phyloP scores from a whole-genome alignment of 1,140 invertebrate genomes.

The Psix sp. region DNA sequence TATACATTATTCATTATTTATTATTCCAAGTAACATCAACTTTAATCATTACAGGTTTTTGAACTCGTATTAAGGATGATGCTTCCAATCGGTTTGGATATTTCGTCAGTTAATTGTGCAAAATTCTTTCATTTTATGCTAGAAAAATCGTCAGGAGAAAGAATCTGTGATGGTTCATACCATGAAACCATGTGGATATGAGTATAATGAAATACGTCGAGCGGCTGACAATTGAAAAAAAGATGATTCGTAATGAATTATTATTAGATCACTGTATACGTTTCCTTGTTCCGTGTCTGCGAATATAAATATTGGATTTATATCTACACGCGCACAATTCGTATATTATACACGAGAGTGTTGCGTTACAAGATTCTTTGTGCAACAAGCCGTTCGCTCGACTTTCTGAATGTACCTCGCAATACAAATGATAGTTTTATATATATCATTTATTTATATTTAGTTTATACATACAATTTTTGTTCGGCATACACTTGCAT shows the following conservation, averaged over 20 bases:
- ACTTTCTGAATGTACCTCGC: conserved; percentile 45
- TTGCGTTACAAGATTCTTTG: conserved; percentile 57
- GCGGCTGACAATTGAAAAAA: conserved; percentile 24
- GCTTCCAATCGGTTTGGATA: conserved; percentile 26
- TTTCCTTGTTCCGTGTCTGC: conserved; percentile 25
- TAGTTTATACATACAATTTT: conserved; percentile 41
- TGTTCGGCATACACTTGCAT: conserved; percentile 35
- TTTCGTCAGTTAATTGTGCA: conserved; percentile 67
- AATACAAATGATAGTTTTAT: conserved; percentile 50
- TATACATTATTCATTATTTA: conserved; percentile 61
- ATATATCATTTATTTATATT: conserved; percentile 45
- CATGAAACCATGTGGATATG: conserved; percentile 27
- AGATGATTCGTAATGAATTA: conserved; percentile 27
- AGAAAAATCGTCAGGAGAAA: conserved; percentile 47
- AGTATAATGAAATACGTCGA: conserved; percentile 33
- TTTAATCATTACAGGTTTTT: conserved; percentile 72
- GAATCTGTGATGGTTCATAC: conserved; percentile 26
- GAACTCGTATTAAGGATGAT: conserved; percentile 67
- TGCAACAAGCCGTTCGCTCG: conserved; percentile 52
- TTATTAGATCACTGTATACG: conserved; percentile 51
- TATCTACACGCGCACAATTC: conserved; percentile 20
- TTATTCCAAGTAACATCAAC: conserved; percentile 76
- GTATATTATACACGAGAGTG: conserved; percentile 31
- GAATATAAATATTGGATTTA: conserved; percentile 30
- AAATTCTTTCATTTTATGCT: conserved; percentile 49